phyloP scores from a whole-genome alignment of 2,888 invertebrate species.

The Tachina lurida region DNA sequence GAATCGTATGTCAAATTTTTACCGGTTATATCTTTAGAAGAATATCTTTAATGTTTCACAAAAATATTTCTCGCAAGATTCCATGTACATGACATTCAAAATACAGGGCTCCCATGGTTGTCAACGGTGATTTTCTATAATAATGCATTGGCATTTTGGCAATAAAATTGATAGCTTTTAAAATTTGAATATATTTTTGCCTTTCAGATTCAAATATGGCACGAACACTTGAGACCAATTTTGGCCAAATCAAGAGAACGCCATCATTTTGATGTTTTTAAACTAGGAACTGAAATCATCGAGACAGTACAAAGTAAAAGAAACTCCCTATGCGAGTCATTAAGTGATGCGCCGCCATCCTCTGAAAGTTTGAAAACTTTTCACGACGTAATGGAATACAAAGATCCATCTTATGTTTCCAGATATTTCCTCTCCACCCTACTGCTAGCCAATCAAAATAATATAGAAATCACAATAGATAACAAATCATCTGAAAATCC shows the following conservation, averaged over 20 bases:
- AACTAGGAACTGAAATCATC: constrained; percentile 80
- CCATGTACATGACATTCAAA: too few species aligned
- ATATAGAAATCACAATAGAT: constrained; percentile 74
- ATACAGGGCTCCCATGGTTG: too few species aligned
- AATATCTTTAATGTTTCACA: too few species aligned
- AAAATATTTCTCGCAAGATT: too few species aligned
- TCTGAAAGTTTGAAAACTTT: constrained; percentile 71
- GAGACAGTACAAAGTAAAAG: constrained; percentile 71
- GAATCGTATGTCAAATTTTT: too few species aligned
- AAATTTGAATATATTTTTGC: background rate
- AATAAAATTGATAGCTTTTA: background rate
- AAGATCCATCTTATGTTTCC: constrained; percentile 77
- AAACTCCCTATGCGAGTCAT: background rate
- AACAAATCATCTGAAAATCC: constrained; percentile 74
- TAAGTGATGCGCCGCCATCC: background rate
- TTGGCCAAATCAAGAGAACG: constrained; percentile 79
- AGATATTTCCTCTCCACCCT: constrained; percentile 79
- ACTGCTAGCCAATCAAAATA: constrained; percentile 78
- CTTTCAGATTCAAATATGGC: constrained; percentile 80
- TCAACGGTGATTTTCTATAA: too few species aligned
- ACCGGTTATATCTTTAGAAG: too few species aligned
- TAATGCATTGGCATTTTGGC: background rate
- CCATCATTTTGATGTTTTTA: constrained; percentile 80
- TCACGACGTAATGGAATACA: constrained; percentile 76
- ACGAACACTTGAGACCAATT: constrained; percentile 78